phyloP scores from a whole-genome alignment of 2,888 invertebrate genomes.

The Brenthis daphne region DNA sequence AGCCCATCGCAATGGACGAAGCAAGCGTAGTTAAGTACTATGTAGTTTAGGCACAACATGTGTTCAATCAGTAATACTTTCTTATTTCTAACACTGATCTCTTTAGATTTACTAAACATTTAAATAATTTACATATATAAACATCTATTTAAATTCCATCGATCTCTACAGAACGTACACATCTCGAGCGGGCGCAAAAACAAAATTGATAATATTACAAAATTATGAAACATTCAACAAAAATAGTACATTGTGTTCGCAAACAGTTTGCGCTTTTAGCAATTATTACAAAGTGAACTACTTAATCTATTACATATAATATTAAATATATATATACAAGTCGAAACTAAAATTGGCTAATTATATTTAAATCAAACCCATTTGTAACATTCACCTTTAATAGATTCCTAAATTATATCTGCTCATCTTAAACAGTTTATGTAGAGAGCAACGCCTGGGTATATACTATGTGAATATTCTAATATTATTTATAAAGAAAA shows the following conservation, averaged over 20 bases:
- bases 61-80: constrained; percentile 37
- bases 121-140: constrained; percentile 31
- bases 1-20: constrained; percentile 14
- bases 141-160: constrained; percentile 31
- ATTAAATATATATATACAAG: constrained; percentile 66
- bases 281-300: constrained; percentile 63
- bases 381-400: constrained; percentile 68
- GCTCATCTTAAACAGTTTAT: not conserved
- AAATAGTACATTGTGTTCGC: constrained; percentile 37
- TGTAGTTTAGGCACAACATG: constrained; percentile 48
- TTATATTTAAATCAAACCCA: constrained; percentile 57
- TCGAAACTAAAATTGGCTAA: constrained; percentile 66
- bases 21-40: constrained; percentile 48
- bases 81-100: constrained; percentile 12
- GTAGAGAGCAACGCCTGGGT: not conserved
- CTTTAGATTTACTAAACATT: constrained; percentile 32
- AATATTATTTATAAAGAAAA: constrained; percentile 3
- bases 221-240: constrained; percentile 21
- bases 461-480: not conserved
- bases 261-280: constrained; percentile 32
- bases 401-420: constrained; percentile 34
- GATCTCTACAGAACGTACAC: constrained; percentile 23
- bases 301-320: constrained; percentile 54
- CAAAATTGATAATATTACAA: constrained; percentile 23
- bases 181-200: constrained; percentile 23